Conservation (phyloP, 2,797 vertebrate species). For the Clarias pachynema region DNA sequence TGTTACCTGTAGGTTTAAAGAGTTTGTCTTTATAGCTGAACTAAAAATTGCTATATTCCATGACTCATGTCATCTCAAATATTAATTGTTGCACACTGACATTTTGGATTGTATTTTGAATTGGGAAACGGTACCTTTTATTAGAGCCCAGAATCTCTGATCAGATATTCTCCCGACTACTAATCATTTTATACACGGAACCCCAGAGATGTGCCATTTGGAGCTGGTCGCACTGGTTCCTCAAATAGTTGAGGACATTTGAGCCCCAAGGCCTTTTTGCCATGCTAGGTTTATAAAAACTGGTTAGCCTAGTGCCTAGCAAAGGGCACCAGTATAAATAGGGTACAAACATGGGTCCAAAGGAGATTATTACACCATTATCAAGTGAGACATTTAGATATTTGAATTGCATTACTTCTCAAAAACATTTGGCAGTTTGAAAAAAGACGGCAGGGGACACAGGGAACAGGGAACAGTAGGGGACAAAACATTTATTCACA, state of each 20-base stretch:
- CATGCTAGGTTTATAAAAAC: slow-evolving; percentile 38
- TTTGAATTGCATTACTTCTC: neutral
- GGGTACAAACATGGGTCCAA: slow-evolving; percentile 7
- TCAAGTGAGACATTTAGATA: neutral
- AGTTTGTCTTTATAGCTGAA: neutral
- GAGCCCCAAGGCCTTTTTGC: slow-evolving; percentile 31
- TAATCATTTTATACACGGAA: neutral
- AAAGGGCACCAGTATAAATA: slow-evolving; percentile 46
- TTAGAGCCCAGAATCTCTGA: neutral
- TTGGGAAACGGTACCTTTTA: neutral
- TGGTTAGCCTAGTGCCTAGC: slow-evolving; percentile 31
- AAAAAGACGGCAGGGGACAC: too few species aligned
- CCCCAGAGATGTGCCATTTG: slow-evolving; percentile 39
- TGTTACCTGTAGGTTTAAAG: neutral
- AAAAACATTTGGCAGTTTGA: neutral
- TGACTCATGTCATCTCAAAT: neutral
- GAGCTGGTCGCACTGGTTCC: slow-evolving; percentile 27
- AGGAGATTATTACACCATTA: neutral
- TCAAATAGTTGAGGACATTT: slow-evolving; percentile 31
- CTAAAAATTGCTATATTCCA: neutral
- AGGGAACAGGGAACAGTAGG: too few species aligned
- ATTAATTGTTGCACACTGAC: neutral
- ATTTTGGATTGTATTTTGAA: neutral
- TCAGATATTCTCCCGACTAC: neutral
- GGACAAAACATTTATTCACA: too few species aligned